These are phyloP conservation scores for Argyrosomus regius DNA, from an alignment of 2,797 vertebrate genomes.

Conservation along the genomic window DNA sequence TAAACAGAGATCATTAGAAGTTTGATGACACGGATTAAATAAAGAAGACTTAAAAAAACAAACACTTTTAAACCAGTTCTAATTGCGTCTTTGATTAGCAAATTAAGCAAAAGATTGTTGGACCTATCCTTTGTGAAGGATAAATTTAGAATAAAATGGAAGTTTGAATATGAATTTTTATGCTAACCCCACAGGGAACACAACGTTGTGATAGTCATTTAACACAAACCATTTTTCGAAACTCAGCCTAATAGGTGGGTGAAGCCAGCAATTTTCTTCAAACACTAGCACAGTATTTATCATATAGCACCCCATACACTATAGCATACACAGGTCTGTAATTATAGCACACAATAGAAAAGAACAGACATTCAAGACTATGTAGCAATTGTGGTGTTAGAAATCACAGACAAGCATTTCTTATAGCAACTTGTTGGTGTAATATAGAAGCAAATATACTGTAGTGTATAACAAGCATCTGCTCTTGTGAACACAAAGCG, in stretches of 20 bases:
- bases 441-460: slow-evolving; percentile 62
- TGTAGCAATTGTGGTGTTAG: slow-evolving; percentile 70
- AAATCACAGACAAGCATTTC: slow-evolving; percentile 69
- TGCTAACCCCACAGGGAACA: not conserved
- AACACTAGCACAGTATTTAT: slow-evolving; percentile 63
- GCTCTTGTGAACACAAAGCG: slow-evolving; percentile 45
- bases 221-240: slow-evolving; percentile 49
- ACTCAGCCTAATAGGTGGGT: slow-evolving; percentile 50
- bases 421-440: slow-evolving; percentile 67
- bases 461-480: slow-evolving; percentile 49
- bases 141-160: not conserved
- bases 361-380: slow-evolving; percentile 60
- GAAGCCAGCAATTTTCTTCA: slow-evolving; percentile 70
- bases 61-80: not conserved
- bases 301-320: slow-evolving; percentile 61
- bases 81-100: not conserved
- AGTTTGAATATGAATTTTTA: slow-evolving; percentile 5
- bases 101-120: not conserved
- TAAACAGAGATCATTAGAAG: not conserved
- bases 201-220: slow-evolving; percentile 29
- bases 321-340: slow-evolving; percentile 57
- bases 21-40: not conserved
- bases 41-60: not conserved
- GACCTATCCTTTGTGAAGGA: not conserved
- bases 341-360: slow-evolving; percentile 75